A percentile compares a stretch with the other conserved stretches of the same genome.
Conservation (phyloP, 2,888 invertebrate genomes). For the Xylota sylvarum region DNA sequence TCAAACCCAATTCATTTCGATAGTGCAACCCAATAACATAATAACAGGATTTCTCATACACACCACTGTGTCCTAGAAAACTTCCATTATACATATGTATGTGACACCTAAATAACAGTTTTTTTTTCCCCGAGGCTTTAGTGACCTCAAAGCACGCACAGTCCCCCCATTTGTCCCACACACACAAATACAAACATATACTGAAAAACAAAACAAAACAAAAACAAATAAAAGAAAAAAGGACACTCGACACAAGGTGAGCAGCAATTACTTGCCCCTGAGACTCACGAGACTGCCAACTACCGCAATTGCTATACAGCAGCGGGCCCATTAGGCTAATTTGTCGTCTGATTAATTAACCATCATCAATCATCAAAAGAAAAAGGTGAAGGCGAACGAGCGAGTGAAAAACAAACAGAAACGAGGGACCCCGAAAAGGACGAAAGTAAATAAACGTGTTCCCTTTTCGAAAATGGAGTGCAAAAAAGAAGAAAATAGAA, state of each 20-base stretch:
- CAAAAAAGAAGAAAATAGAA: conserved; percentile 21
- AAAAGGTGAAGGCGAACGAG: conserved; percentile 24
- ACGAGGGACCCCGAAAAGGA: conserved; percentile 20
- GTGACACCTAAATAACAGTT: conserved; percentile 33
- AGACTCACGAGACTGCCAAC: conserved; percentile 62
- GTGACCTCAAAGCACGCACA: conserved; percentile 52
- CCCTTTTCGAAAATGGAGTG: neutral
- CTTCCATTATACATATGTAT: conserved; percentile 32
- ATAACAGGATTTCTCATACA: conserved; percentile 11
- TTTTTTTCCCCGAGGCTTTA: conserved; percentile 17
- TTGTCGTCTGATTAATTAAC: conserved; percentile 74
- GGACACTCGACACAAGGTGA: conserved; percentile 57
- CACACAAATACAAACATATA: neutral
- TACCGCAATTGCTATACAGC: neutral
- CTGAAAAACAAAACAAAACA: conserved; percentile 6
- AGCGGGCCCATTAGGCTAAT: conserved; percentile 67
- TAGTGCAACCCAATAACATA: conserved; percentile 32
- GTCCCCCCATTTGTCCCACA: neutral
- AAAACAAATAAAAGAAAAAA: conserved; percentile 35
- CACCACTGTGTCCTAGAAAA: conserved; percentile 42
- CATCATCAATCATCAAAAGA: conserved; percentile 70
- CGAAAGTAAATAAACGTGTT: conserved; percentile 27
- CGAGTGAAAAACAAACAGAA: conserved; percentile 10
- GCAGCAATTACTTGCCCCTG: conserved; percentile 62
- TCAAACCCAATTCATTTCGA: conserved; percentile 32